Percentiles rank a stretch among this genome's conserved stretches.
Conservation (phyloP, 2,888 invertebrate genomes). For the Latheticus oryzae region DNA sequence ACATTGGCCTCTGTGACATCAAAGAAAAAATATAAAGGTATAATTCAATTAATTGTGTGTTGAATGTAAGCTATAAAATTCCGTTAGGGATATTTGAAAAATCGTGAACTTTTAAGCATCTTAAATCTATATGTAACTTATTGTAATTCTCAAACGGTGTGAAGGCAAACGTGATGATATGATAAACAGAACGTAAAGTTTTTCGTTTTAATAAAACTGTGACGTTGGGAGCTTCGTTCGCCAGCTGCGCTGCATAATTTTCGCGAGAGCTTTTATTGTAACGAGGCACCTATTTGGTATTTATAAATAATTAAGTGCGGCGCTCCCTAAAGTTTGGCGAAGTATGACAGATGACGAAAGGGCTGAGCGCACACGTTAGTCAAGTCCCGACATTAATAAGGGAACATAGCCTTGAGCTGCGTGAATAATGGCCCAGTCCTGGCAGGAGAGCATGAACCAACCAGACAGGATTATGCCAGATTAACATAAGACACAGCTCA, state of each 20-base stretch:
- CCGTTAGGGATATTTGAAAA: too few relatives aligned
- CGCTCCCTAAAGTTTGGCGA: slow-evolving; percentile 46
- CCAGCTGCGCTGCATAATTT: slow-evolving; percentile 41
- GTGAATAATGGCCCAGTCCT: slow-evolving; percentile 63
- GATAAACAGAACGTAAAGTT: not conserved
- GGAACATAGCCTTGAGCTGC: slow-evolving; percentile 52
- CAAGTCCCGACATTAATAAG: slow-evolving; percentile 55
- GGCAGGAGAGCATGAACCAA: slow-evolving; percentile 62
- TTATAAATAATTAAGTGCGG: slow-evolving; percentile 43
- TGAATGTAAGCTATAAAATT: too few relatives aligned
- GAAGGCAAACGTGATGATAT: not conserved
- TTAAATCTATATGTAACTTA: too few relatives aligned
- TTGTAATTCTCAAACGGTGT: too few relatives aligned
- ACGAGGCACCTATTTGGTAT: slow-evolving; percentile 44
- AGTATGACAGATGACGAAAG: slow-evolving; percentile 52
- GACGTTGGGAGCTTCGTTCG: slow-evolving; percentile 21
- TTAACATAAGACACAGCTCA: slow-evolving; percentile 66
- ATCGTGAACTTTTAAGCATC: too few relatives aligned
- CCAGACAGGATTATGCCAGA: slow-evolving; percentile 65
- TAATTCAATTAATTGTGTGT: too few relatives aligned
- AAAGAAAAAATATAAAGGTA: too few relatives aligned
- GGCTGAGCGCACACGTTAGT: slow-evolving; percentile 52
- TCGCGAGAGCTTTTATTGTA: slow-evolving; percentile 43
- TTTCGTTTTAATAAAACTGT: slow-evolving; percentile 32
- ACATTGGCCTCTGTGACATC: too few relatives aligned